A percentile compares a stretch with the other conserved stretches of the same genome.
phyloP scores from a whole-genome alignment of 2,888 invertebrate species.

The Exephanes ischioxanthus region DNA sequence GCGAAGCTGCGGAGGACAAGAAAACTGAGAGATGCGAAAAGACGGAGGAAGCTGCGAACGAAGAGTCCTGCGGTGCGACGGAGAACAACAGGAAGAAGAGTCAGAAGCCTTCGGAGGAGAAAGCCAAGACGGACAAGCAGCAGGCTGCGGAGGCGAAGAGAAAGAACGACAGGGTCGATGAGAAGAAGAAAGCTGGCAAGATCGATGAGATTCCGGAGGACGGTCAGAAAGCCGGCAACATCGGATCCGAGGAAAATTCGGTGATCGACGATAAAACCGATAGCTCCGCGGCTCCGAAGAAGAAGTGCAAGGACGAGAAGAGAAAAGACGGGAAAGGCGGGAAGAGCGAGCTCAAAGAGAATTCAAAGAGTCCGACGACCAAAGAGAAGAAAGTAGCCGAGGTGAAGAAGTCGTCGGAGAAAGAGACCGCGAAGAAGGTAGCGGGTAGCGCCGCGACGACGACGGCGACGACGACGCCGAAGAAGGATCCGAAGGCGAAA shows the following conservation, averaged over 20 bases:
- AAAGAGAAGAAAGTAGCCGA: slow-evolving; percentile 81
- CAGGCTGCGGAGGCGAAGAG: slow-evolving; percentile 73
- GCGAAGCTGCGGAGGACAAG: slow-evolving; percentile 77
- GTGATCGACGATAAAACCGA: slow-evolving; percentile 69
- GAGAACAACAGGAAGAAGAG: slow-evolving; percentile 75
- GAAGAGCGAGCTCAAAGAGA: slow-evolving; percentile 78
- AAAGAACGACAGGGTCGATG: slow-evolving; percentile 68
- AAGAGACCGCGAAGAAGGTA: slow-evolving; percentile 71
- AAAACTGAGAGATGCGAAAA: slow-evolving; percentile 76
- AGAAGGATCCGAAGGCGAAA: slow-evolving; percentile 77
- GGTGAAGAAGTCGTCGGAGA: slow-evolving; percentile 78
- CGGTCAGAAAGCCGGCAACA: slow-evolving; percentile 56
- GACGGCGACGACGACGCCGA: slow-evolving; percentile 76
- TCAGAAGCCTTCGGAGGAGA: slow-evolving; percentile 76
- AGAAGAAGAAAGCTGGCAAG: slow-evolving; percentile 69
- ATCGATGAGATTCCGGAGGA: slow-evolving; percentile 63
- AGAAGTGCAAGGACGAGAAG: slow-evolving; percentile 79
- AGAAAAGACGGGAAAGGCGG: slow-evolving; percentile 78
- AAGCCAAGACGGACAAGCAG: slow-evolving; percentile 73
- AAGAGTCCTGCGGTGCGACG: slow-evolving; percentile 68
- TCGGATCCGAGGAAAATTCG: slow-evolving; percentile 67
- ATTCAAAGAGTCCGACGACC: slow-evolving; percentile 75
- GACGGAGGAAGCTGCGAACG: slow-evolving; percentile 57
- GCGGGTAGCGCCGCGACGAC: slow-evolving; percentile 61
- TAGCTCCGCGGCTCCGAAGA: slow-evolving; percentile 71